phyloP scores from a whole-genome alignment of 2,888 invertebrate species.

The Pheosia tremula region DNA sequence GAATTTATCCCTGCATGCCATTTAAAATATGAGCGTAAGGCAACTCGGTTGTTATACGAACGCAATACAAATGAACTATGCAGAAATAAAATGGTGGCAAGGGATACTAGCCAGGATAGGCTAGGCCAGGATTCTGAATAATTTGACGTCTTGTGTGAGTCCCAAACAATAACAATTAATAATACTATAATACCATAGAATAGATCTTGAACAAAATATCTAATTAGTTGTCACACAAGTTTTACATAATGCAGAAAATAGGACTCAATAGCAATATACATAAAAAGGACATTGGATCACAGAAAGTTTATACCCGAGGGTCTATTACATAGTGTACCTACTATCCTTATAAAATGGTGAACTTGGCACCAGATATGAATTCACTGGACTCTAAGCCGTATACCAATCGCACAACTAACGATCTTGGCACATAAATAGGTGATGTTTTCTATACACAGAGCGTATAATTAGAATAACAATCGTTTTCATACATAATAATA shows the following conservation, averaged over 20 bases:
- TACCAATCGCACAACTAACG: background rate
- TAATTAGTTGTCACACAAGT: too few species aligned
- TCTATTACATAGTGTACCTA: too few species aligned
- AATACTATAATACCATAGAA: too few species aligned
- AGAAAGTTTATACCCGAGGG: too few species aligned
- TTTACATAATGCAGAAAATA: too few species aligned
- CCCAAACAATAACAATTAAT: too few species aligned
- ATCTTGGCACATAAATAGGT: background rate
- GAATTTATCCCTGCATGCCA: background rate
- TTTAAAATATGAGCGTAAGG: background rate
- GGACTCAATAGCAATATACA: too few species aligned
- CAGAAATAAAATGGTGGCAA: background rate
- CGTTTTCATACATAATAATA: background rate
- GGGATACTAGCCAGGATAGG: background rate
- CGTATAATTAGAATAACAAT: conserved; percentile 1
- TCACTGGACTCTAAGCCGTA: background rate
- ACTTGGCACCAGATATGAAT: background rate
- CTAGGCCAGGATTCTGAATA: background rate
- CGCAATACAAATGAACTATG: background rate
- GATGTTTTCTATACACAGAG: background rate
- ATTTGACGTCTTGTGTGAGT: background rate
- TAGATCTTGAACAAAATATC: too few species aligned
- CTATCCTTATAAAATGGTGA: background rate
- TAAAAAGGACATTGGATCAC: too few species aligned
- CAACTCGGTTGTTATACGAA: background rate